Conservation (phyloP, 2,113 vertebrate species). For the Heliornis fulica region DNA sequence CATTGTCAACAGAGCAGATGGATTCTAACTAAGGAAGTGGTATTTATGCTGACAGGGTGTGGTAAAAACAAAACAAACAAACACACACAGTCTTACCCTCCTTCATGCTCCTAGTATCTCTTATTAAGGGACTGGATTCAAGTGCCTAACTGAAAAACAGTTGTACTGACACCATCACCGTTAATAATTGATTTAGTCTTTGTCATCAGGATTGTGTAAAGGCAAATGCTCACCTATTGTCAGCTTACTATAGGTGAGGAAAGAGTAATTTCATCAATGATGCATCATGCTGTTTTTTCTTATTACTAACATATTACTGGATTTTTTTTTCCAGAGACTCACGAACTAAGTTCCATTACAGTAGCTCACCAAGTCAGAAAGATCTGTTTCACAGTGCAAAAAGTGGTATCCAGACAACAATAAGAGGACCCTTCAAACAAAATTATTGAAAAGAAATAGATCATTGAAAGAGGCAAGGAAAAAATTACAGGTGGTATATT, state of each 20-base stretch:
- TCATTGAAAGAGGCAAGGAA: not conserved
- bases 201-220: not conserved
- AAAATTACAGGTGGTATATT: not conserved
- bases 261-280: not conserved
- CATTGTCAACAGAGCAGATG: conserved; percentile 49
- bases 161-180: not conserved
- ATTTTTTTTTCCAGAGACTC: not conserved
- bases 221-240: not conserved
- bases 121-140: conserved; percentile 33
- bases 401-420: not conserved
- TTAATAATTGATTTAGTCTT: conserved; percentile 10
- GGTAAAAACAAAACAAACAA: conserved; percentile 31
- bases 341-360: not conserved
- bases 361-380: not conserved
- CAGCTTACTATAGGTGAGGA: not conserved
- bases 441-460: not conserved
- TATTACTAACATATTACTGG: not conserved
- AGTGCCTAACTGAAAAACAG: not conserved
- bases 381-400: not conserved
- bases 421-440: not conserved
- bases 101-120: not conserved
- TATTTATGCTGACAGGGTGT: conserved; percentile 43
- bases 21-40: conserved; percentile 40
- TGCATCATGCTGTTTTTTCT: not conserved
- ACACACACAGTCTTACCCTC: rapidly evolving